A percentile compares a stretch with the other conserved stretches of the same genome.
phyloP scores from a whole-genome alignment of 2,888 invertebrate genomes.

The Ametastegia equiseti region DNA sequence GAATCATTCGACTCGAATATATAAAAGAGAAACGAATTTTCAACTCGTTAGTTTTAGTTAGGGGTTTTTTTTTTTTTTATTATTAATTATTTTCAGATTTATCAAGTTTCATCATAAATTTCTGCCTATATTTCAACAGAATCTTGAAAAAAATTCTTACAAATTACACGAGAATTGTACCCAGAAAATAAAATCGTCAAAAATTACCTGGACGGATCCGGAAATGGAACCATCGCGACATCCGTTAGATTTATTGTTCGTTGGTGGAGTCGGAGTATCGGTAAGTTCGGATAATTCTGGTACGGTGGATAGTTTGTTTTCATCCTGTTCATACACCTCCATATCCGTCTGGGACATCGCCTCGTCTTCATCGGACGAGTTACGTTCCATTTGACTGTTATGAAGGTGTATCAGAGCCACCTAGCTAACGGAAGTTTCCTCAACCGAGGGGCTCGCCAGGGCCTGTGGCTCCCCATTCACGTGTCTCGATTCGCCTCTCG shows the following conservation, averaged over 20 bases:
- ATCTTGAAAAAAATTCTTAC: not conserved
- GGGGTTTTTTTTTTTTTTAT: too few species aligned
- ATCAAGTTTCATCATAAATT: too few species aligned
- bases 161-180: constrained; percentile 50
- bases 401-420: constrained; percentile 68
- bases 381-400: constrained; percentile 63
- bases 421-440: constrained; percentile 72
- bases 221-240: constrained; percentile 19
- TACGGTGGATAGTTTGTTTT: constrained; percentile 60
- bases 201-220: constrained; percentile 48
- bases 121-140: too few species aligned
- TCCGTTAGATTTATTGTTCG: constrained; percentile 30
- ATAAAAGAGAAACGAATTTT: not conserved
- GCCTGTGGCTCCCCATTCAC: constrained; percentile 69
- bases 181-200: not conserved
- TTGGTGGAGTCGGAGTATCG: constrained; percentile 54
- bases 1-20: constrained; percentile 59
- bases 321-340: constrained; percentile 63
- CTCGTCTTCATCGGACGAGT: constrained; percentile 51
- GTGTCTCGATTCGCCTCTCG: constrained; percentile 62
- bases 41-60: too few species aligned
- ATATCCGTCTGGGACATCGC: constrained; percentile 57
- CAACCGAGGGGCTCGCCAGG: constrained; percentile 70
- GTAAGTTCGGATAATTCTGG: constrained; percentile 62
- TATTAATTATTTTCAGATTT: too few species aligned